Evolutionary conservation across 2,888 invertebrate genomes (phyloP), one percentile per base, ranked within the genome.

Genomic region (Protodeltote pygarga): DNA sequence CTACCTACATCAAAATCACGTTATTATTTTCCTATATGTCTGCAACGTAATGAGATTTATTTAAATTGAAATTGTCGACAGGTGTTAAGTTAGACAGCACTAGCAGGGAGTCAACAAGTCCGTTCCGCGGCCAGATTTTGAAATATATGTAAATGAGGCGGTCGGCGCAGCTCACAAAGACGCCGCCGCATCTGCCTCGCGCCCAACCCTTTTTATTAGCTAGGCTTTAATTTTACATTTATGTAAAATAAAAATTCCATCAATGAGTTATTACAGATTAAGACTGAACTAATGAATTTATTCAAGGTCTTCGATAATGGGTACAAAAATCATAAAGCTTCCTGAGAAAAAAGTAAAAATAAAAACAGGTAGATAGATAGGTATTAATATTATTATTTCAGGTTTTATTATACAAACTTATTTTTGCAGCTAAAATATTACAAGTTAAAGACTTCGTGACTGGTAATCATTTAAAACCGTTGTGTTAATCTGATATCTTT

Each of bases 81-180:
- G 71, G 73, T 77, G 70, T 66, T 58, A 34, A 46, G 41, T 47
- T 60, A 34, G 71, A 70, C 79, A 81, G 70, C 81, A 81, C 79
- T 83, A 81, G 71, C 55, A 64, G 70, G 69, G 65, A 77, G 75
- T 71, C 77, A 73, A 70, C 74, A 71, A 72, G 76, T 71, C 63
- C 70, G 71, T 74, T 71, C 65, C 75, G 50, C 79, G 76, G 79
- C 73, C 83, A 81, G 83, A 83, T 86, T 88, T 88, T 85, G 82
- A 81, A 87, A 86, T 83, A 77, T 84, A 87, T 89, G 87, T 82
- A 87, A 89, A 89, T 88, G 82, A 86, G 80, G 75, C 75, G 62
- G 68, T 61, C 76, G 75, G 74, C 59, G 57, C n/a, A n/a, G 49
- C 21, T 52, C 54, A 81, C 85, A 88, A 89, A 88, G 83, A 70